Evolutionary conservation across 2,888 invertebrate genomes (phyloP), one percentile per base, ranked within the genome.

Genomic region (Linyphia triangularis): DNA sequence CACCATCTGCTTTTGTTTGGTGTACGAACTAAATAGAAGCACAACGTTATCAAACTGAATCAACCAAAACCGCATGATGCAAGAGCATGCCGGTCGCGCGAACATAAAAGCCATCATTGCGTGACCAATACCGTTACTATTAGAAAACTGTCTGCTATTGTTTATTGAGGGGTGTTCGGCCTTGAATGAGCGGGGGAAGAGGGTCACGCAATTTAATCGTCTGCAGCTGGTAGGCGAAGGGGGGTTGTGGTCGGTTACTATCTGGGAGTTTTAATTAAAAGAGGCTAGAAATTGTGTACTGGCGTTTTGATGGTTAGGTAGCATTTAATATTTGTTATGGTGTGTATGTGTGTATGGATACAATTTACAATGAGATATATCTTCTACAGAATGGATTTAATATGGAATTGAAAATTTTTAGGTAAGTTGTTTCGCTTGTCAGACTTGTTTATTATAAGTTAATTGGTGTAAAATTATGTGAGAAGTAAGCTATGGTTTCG

Each of bases 121-220:
- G 81, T 81, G 81, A 70, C 81, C 22, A 51, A 26, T 19, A 13
- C 81, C 81, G 81, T 81, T 81, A 81, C 61, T 79, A 79, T 79
- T 30, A 67, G 33, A 79, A 79, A n/a, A n/a, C n/a, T 37, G 59
- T 69, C 70, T 24, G 37, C 81, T 69, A 19, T 81, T 81, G 69
- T 22, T 40, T 1, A 3, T 9, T 9, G 40, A 16, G 73, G 81
- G 81, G 57, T 19, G 57, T n/a, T 59, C 69, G 70, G 59, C 81
- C 69, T 81, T 69, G 81, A 57, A 30, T 6, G 0, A 13, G 24
- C 16, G 30, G 3, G 6, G 63, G 63, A 30, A 57, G 28, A 59
- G 33, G 28, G 22, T 19, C 81, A 70, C 81, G 70, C 81, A 69
- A 69, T 28, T 28, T 0, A 59, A 19, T 81, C 69, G 70, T 57